Conservation (phyloP, 2,113 vertebrate species). For the Speoplatyrhinus poulsoni region DNA sequence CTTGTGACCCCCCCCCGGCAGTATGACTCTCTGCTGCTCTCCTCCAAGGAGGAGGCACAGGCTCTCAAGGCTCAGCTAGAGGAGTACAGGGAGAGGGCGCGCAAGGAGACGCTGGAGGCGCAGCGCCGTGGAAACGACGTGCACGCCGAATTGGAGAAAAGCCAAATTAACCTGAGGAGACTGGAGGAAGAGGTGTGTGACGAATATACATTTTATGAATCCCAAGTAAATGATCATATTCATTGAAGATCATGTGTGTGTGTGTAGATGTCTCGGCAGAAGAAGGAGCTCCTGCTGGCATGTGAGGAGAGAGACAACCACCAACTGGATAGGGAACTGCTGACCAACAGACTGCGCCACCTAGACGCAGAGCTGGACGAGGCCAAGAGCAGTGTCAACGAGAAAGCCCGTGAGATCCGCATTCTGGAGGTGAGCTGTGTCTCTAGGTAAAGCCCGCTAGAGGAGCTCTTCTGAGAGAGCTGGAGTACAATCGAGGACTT, state of each 20-base stretch:
- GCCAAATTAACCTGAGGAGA: constrained; percentile 66
- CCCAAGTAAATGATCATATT: too few species aligned
- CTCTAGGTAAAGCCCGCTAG: neutral
- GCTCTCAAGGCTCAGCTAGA: constrained; percentile 83
- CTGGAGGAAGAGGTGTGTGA: constrained; percentile 88
- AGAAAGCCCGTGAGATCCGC: constrained; percentile 83
- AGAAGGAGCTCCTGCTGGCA: constrained; percentile 82
- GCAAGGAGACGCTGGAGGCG: constrained; percentile 84
- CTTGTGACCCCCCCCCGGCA: constrained; percentile 41
- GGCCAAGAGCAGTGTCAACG: constrained; percentile 80
- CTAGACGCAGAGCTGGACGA: constrained; percentile 84
- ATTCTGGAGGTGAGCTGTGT: constrained; percentile 81
- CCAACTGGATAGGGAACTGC: constrained; percentile 86
- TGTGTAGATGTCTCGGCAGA: constrained; percentile 79
- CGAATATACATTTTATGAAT: neutral
- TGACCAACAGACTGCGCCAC: constrained; percentile 84
- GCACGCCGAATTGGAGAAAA: constrained; percentile 81
- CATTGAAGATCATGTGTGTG: constrained; percentile 7
- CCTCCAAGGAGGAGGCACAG: constrained; percentile 77
- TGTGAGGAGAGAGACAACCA: constrained; percentile 83
- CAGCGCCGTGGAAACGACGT: constrained; percentile 84
- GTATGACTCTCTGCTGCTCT: constrained; percentile 79
- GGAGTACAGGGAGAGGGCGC: constrained; percentile 86
- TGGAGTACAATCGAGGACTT: too few species aligned
- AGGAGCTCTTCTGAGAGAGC: too few species aligned